These are phyloP conservation scores for Drosophila simulans DNA, from an alignment of 1,140 invertebrate genomes.

Conservation along the genomic window DNA sequence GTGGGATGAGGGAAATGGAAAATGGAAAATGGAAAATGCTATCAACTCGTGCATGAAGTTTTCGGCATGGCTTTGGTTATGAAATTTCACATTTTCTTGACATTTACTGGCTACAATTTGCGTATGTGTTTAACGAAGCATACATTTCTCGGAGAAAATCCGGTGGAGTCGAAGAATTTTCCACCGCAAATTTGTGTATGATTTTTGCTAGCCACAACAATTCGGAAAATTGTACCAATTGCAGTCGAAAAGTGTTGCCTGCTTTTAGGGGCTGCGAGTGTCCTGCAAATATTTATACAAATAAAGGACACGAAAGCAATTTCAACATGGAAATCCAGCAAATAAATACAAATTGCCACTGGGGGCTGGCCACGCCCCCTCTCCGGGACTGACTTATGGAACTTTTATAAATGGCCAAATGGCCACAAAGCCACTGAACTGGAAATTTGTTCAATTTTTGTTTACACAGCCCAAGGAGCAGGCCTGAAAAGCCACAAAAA, in stretches of 20 bases:
- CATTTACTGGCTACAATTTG: constrained; percentile 61
- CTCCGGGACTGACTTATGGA: constrained; percentile 33
- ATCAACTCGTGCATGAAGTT: constrained; percentile 66
- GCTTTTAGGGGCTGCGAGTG: constrained; percentile 49
- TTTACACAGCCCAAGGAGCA: constrained; percentile 58
- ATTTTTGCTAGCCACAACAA: constrained; percentile 54
- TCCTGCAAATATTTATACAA: constrained; percentile 68
- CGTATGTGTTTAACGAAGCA: constrained; percentile 79
- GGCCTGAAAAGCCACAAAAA: constrained; percentile 19
- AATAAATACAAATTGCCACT: constrained; percentile 74
- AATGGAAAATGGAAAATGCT: constrained; percentile 27
- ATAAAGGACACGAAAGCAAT: constrained; percentile 55
- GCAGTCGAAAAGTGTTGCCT: constrained; percentile 44
- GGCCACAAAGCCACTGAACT: constrained; percentile 79
- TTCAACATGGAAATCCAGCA: constrained; percentile 63
- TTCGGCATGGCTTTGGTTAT: constrained; percentile 31
- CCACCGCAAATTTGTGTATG: constrained; percentile 77
- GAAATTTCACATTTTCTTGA: constrained; percentile 67
- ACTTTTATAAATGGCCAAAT: constrained; percentile 64
- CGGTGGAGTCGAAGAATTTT: background rate
- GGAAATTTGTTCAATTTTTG: constrained; percentile 76
- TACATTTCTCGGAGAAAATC: constrained; percentile 19
- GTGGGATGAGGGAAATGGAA: constrained; percentile 8
- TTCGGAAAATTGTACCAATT: constrained; percentile 14
- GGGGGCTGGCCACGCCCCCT: constrained; percentile 32